Conservation (phyloP, 1,140 invertebrate species). For the Heliconius nattereri region DNA sequence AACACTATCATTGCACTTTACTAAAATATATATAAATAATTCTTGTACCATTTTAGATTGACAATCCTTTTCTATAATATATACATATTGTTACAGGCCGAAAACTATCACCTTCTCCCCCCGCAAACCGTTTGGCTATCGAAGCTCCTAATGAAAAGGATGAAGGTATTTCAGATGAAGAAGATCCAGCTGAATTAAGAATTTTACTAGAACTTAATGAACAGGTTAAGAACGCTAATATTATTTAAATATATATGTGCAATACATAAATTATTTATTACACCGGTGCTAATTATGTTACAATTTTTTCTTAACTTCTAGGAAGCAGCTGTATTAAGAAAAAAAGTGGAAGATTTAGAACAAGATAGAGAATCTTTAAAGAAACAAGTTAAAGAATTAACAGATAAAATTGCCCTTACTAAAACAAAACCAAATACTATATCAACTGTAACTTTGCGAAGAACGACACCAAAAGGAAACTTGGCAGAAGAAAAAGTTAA, state of each 20-base stretch:
- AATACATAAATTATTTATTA: too few species aligned
- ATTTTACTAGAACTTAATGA: constrained; percentile 93
- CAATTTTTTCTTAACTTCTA: constrained; percentile 48
- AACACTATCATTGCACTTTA: constrained; percentile 38
- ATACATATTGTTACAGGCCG: constrained; percentile 74
- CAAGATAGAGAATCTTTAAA: constrained; percentile 88
- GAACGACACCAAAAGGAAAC: constrained; percentile 65
- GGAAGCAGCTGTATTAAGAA: constrained; percentile 90
- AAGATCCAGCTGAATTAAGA: constrained; percentile 88
- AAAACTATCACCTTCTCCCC: constrained; percentile 85
- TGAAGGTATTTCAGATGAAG: constrained; percentile 88
- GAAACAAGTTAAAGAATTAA: constrained; percentile 88
- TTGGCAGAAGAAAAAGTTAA: constrained; percentile 87
- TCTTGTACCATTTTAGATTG: neutral
- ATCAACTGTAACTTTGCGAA: constrained; percentile 60
- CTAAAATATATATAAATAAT: constrained; percentile 28
- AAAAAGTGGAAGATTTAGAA: constrained; percentile 92
- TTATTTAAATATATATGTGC: neutral
- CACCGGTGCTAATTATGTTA: neutral
- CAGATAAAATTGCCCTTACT: constrained; percentile 84
- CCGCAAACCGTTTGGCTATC: constrained; percentile 83
- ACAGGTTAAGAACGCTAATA: constrained; percentile 75
- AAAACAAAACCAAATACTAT: constrained; percentile 65
- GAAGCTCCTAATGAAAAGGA: constrained; percentile 86
- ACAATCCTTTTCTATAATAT: neutral